A percentile compares a stretch with the other conserved stretches of the same genome.
phyloP scores from a whole-genome alignment of 2,797 vertebrate genomes.

The Girardinus metallicus region DNA sequence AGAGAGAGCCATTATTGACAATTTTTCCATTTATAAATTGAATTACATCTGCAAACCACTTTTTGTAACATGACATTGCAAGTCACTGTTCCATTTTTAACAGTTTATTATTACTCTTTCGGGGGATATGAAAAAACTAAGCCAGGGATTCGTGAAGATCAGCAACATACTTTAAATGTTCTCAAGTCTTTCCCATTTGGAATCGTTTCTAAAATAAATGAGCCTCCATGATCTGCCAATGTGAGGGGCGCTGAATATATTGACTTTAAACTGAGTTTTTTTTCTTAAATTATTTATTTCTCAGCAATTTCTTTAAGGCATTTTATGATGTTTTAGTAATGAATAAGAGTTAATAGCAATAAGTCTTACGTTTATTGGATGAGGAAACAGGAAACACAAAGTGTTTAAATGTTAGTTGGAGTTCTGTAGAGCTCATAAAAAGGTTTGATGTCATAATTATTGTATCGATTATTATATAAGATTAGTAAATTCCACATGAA shows the following conservation, averaged over 20 bases:
- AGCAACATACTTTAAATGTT: not conserved
- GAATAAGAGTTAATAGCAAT: not conserved
- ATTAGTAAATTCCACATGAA: not conserved
- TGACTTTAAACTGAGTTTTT: not conserved
- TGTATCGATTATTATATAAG: not conserved
- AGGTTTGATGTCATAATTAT: not conserved
- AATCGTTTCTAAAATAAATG: not conserved
- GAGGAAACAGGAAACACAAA: not conserved
- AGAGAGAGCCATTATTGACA: not conserved
- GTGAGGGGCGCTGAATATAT: not conserved
- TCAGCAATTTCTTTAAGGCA: not conserved
- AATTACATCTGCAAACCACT: not conserved
- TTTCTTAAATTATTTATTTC: not conserved
- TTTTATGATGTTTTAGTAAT: not conserved
- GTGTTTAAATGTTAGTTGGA: not conserved
- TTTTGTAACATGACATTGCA: not conserved
- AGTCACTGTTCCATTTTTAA: not conserved
- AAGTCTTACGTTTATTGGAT: not conserved
- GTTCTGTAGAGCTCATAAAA: not conserved
- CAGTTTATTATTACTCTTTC: not conserved
- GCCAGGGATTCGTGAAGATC: not conserved
- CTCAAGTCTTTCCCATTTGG: not conserved
- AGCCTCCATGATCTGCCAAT: not conserved
- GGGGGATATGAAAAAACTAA: not conserved
- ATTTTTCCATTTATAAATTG: not conserved